Percentiles rank a stretch among this genome's conserved stretches.
Conservation (phyloP, 2,113 vertebrate genomes). For the Poeciliopsis occidentalis region DNA sequence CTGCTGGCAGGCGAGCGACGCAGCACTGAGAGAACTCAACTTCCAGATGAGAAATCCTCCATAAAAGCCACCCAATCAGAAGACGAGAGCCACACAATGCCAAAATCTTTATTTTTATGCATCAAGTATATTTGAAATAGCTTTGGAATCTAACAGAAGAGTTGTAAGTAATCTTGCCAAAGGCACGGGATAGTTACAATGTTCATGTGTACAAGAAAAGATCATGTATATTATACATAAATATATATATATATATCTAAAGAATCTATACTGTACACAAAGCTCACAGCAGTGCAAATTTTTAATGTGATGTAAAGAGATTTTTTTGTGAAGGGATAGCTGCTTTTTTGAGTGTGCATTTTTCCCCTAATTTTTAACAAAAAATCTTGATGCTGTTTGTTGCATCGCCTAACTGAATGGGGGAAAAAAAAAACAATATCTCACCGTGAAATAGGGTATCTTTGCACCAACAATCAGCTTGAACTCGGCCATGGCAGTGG, state of each 20-base stretch:
- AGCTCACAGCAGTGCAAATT: conserved; percentile 74
- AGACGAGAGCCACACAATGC: conserved; percentile 84
- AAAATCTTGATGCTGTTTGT: conserved; percentile 47
- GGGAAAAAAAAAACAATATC: conserved; percentile 34
- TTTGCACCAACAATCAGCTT: conserved; percentile 79
- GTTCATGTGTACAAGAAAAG: conserved; percentile 78
- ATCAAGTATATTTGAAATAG: conserved; percentile 99
- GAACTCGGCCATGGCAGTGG: conserved; percentile 63
- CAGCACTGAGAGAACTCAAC: conserved; percentile 83
- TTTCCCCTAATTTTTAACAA: conserved; percentile 46
- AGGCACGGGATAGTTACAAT: conserved; percentile 88
- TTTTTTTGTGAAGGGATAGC: conserved; percentile 76
- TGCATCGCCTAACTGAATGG: conserved; percentile 68
- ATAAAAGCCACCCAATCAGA: conserved; percentile 66
- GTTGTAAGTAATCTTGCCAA: conserved; percentile 99
- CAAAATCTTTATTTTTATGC: conserved; percentile 99
- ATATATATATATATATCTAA: conserved; percentile 66
- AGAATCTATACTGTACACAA: conserved; percentile 76
- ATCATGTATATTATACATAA: conserved; percentile 79
- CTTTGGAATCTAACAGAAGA: conserved; percentile 92
- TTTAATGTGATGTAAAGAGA: conserved; percentile 78
- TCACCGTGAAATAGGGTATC: conserved; percentile 74
- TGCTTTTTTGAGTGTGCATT: conserved; percentile 66
- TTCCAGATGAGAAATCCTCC: conserved; percentile 79
- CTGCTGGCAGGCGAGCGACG: conserved; percentile 38